A percentile compares a stretch with the other conserved stretches of the same genome.
Conservation (phyloP, 2,888 invertebrate species). For the Omphaloscelis lunosa region DNA sequence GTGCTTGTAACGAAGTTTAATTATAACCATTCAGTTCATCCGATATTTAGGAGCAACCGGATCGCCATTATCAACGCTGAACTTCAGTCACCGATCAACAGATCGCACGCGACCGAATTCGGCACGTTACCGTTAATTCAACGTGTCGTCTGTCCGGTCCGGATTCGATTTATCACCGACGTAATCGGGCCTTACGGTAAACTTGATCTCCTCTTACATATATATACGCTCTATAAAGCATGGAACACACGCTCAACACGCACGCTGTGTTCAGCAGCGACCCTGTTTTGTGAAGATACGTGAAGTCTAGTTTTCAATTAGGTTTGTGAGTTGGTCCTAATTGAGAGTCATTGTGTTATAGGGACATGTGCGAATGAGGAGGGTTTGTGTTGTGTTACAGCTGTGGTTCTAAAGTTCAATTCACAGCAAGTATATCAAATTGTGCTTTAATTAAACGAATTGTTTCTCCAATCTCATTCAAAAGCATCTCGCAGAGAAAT, state of each 20-base stretch:
- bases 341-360: conserved; percentile 50
- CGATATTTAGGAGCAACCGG: conserved; percentile 38
- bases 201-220: conserved; percentile 76
- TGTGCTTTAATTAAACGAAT: not conserved
- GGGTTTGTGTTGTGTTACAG: conserved; percentile 6
- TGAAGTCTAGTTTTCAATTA: conserved; percentile 62
- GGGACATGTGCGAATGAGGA: conserved; percentile 19
- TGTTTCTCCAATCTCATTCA: conserved; percentile 21
- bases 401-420: conserved; percentile 12
- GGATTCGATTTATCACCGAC: conserved; percentile 86
- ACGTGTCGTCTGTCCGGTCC: conserved; percentile 72
- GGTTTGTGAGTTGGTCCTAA: conserved; percentile 48
- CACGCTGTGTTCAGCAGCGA: conserved; percentile 60
- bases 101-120: conserved; percentile 78
- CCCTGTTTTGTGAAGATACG: conserved; percentile 61
- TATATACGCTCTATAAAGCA: conserved; percentile 76
- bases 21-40: conserved; percentile 45
- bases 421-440: conserved; percentile 15
- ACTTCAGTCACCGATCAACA: conserved; percentile 60
- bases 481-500: conserved; percentile 39
- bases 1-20: conserved; percentile 36
- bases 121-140: conserved; percentile 84
- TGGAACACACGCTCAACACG: conserved; percentile 66
- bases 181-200: conserved; percentile 86
- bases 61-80: conserved; percentile 54